Percentiles rank a stretch among this genome's conserved stretches.
phyloP scores from a whole-genome alignment of 2,113 vertebrate genomes.

The Hystrix brachyura region DNA sequence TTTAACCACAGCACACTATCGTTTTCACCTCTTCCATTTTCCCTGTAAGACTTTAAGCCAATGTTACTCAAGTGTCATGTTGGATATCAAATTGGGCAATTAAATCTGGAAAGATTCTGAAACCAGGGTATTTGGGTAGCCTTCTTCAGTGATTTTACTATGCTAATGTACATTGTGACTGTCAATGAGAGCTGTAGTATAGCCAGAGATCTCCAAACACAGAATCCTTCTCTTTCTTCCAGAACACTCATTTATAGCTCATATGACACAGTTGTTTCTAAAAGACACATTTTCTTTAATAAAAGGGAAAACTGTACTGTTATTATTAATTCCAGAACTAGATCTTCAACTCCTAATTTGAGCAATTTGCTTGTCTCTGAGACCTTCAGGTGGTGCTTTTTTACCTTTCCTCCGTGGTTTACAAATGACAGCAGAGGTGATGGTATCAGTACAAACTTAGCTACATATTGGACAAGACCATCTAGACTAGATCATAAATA shows the following conservation, averaged over 20 bases:
- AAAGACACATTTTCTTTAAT: conserved; percentile 17
- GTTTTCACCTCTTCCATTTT: background rate
- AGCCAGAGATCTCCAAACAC: background rate
- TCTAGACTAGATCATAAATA: background rate
- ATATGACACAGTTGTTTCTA: background rate
- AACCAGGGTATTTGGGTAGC: background rate
- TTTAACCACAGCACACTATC: background rate
- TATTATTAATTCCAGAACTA: background rate
- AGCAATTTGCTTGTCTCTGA: background rate
- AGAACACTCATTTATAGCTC: background rate
- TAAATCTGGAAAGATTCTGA: background rate
- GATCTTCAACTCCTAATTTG: background rate
- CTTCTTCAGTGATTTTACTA: conserved; percentile 11
- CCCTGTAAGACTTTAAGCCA: background rate
- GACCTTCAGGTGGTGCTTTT: background rate
- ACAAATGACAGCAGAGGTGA: background rate
- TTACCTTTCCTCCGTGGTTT: background rate
- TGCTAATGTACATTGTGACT: background rate
- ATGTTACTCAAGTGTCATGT: background rate
- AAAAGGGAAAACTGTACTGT: background rate
- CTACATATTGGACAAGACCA: background rate
- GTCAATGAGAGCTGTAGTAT: background rate
- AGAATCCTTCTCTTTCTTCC: conserved; percentile 14
- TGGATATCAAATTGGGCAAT: background rate
- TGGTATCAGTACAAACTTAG: background rate